A percentile compares a stretch with the other conserved stretches of the same genome.
Conservation (phyloP, 1,140 invertebrate species). For the Probaryconus sp. region DNA sequence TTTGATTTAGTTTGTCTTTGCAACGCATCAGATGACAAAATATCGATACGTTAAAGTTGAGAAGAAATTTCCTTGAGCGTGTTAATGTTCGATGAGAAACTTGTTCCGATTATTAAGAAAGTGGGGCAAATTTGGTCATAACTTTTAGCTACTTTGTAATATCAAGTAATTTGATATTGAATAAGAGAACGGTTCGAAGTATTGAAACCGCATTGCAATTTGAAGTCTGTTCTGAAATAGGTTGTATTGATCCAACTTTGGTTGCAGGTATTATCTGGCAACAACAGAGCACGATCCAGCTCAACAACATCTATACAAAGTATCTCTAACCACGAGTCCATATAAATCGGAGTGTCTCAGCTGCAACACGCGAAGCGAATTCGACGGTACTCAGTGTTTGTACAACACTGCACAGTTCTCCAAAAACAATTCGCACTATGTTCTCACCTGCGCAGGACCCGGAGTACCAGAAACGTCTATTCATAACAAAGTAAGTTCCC, state of each 20-base stretch:
- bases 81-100: slow-evolving; percentile 4
- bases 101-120: no score
- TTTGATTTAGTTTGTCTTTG: no score
- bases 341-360: slow-evolving; percentile 80
- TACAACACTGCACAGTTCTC: slow-evolving; percentile 86
- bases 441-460: slow-evolving; percentile 87
- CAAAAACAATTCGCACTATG: slow-evolving; percentile 82
- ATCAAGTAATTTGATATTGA: slow-evolving; percentile 14
- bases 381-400: slow-evolving; percentile 80
- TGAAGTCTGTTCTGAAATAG: slow-evolving; percentile 21
- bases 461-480: slow-evolving; percentile 80
- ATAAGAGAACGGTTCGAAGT: slow-evolving; percentile 11
- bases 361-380: slow-evolving; percentile 77
- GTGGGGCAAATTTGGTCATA: neutral
- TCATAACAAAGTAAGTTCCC: slow-evolving; percentile 72
- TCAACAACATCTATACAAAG: slow-evolving; percentile 82
- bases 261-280: slow-evolving; percentile 84
- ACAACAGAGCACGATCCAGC: slow-evolving; percentile 81
- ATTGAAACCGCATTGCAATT: slow-evolving; percentile 33
- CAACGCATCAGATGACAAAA: no score
- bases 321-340: slow-evolving; percentile 68
- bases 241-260: slow-evolving; percentile 45
- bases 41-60: slow-evolving; percentile 40
- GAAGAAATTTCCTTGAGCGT: slow-evolving; percentile 31
- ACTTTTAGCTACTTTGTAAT: neutral